phyloP scores from a whole-genome alignment of 2,888 invertebrate genomes.

The Leptura quadrifasciata region DNA sequence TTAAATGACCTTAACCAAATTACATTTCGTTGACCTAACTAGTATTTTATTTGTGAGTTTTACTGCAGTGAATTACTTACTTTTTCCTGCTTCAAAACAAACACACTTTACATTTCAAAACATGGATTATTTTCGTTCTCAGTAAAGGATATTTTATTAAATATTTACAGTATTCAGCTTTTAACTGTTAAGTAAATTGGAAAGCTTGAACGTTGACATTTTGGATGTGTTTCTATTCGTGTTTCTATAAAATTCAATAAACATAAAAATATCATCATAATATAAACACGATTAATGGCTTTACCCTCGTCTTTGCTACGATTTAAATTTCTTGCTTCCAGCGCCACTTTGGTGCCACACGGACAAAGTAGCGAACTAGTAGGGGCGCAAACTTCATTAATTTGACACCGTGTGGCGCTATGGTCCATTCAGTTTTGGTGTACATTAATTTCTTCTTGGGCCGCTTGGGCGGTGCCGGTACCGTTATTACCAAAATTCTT shows the following conservation, averaged over 20 bases:
- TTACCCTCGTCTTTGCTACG: not conserved
- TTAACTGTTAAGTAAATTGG: conserved; percentile 10
- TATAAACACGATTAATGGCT: not conserved
- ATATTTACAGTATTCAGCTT: conserved; percentile 38
- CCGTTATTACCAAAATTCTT: not conserved
- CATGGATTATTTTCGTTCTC: conserved; percentile 61
- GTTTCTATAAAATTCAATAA: not conserved
- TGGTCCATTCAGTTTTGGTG: not conserved
- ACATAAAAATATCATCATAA: conserved; percentile 9
- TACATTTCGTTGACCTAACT: conserved; percentile 45
- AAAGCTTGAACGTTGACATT: conserved; percentile 4
- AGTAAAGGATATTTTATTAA: conserved; percentile 47
- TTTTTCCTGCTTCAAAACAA: conserved; percentile 52
- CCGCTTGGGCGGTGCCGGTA: conserved; percentile 1
- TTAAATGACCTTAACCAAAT: conserved; percentile 60
- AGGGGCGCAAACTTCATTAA: conserved; percentile 40
- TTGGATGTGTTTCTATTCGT: not conserved
- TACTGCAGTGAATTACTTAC: conserved; percentile 21
- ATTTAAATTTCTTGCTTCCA: conserved; percentile 10
- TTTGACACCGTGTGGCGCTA: conserved; percentile 51
- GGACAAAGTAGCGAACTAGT: conserved; percentile 43
- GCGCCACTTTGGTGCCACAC: conserved; percentile 32
- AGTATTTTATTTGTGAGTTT: conserved; percentile 36
- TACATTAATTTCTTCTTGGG: not conserved
- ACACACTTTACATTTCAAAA: conserved; percentile 62